These are phyloP conservation scores for Naja naja DNA, from an alignment of 2,113 vertebrate genomes.

Conservation along the genomic window DNA sequence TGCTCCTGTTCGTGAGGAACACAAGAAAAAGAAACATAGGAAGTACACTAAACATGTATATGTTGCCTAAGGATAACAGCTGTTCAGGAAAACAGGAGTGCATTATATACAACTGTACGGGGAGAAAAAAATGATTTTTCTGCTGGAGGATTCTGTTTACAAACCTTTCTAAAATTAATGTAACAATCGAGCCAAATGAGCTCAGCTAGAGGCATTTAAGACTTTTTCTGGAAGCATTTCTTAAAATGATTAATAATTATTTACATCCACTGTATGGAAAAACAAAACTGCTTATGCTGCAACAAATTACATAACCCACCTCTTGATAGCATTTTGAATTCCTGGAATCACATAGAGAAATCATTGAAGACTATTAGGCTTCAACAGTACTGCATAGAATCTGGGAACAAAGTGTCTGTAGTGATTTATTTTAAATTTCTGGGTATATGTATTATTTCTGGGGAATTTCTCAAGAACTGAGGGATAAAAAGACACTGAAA, in stretches of 20 bases:
- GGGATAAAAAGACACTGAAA: not conserved
- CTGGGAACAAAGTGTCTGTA: not conserved
- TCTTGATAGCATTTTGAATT: not conserved
- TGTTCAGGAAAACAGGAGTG: constrained; percentile 44
- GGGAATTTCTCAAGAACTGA: not conserved
- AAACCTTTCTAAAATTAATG: constrained; percentile 45
- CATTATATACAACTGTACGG: constrained; percentile 65
- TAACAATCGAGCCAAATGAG: constrained; percentile 34
- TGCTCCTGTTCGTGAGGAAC: constrained; percentile 9
- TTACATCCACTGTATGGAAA: not conserved
- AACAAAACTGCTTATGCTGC: not conserved
- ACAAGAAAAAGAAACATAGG: constrained; percentile 43
- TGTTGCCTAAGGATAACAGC: constrained; percentile 45
- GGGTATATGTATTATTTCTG: not conserved
- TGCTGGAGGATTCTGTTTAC: constrained; percentile 66
- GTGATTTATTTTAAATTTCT: not conserved
- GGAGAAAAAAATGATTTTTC: constrained; percentile 58
- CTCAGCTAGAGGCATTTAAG: not conserved
- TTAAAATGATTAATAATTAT: constrained; percentile 13
- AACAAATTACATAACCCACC: not conserved
- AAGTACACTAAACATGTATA: constrained; percentile 50
- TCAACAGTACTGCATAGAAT: not conserved
- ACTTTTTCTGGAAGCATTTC: not conserved
- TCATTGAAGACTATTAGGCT: not conserved
- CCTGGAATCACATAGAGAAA: not conserved